phyloP scores from a whole-genome alignment of 2,797 vertebrate species.

The Cygnus olor region DNA sequence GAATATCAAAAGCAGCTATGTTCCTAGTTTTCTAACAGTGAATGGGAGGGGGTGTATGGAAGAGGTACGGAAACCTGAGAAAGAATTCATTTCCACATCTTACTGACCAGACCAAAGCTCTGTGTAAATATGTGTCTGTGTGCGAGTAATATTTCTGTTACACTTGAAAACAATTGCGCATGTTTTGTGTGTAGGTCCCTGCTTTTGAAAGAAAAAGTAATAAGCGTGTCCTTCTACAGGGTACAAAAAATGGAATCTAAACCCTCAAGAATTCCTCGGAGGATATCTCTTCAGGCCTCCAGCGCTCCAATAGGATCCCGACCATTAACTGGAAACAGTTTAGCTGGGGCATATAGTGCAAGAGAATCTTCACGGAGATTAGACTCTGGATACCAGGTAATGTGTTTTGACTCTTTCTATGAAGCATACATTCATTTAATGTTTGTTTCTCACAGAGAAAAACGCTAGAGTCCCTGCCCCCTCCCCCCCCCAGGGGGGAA shows the following conservation, averaged over 20 bases:
- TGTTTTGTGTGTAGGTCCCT: not conserved
- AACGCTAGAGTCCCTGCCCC: not conserved
- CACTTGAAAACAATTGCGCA: not conserved
- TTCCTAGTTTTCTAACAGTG: not conserved
- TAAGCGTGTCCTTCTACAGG: conserved; percentile 67
- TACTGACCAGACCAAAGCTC: not conserved
- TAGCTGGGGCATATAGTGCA: conserved; percentile 83
- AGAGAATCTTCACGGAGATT: conserved; percentile 86
- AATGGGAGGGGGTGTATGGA: not conserved
- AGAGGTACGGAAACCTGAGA: not conserved
- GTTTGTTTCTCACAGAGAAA: not conserved
- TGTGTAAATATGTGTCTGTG: not conserved
- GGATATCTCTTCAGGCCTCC: conserved; percentile 82
- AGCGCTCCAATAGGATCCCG: conserved; percentile 79
- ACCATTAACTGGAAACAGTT: conserved; percentile 72
- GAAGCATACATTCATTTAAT: not conserved
- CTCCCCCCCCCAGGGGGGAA: not conserved
- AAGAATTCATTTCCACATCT: not conserved
- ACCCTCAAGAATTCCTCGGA: conserved; percentile 91
- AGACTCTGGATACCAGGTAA: conserved; percentile 90
- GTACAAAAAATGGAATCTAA: conserved; percentile 91
- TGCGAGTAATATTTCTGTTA: not conserved
- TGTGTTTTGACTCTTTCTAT: not conserved
- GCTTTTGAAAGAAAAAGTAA: conserved; percentile 39
- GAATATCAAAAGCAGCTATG: not conserved